Evolutionary conservation across 2,888 invertebrate genomes (phyloP).

Genomic region (Sepiola atlantica): DNA sequence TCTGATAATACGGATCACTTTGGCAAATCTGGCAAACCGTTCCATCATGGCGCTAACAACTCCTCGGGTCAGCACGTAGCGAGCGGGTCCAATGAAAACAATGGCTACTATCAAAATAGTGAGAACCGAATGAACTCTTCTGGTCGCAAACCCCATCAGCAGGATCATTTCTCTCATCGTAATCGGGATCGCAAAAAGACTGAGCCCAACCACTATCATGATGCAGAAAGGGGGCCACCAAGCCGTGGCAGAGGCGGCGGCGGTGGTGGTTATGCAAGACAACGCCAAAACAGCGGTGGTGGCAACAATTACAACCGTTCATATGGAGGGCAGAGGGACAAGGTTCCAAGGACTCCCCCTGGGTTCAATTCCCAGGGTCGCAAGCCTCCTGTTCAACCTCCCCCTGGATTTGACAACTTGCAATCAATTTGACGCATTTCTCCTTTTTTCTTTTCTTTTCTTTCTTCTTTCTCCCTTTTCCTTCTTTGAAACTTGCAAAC

Average conservation of each 20-base stretch:
- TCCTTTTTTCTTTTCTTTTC: constrained; percentile 11
- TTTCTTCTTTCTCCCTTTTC: constrained; percentile 20
- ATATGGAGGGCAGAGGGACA: neutral
- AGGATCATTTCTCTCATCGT: constrained; percentile 15
- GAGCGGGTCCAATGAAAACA: neutral
- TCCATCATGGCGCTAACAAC: neutral
- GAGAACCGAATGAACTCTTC: neutral
- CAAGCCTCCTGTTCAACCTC: constrained; percentile 32
- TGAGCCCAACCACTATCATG: neutral
- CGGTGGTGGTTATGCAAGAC: neutral
- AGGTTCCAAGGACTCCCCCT: constrained; percentile 21
- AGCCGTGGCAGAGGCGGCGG: neutral
- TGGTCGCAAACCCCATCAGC: constrained; percentile 20
- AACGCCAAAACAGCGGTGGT: neutral
- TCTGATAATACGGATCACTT: neutral
- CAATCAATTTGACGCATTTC: constrained; percentile 32
- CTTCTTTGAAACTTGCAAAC: neutral
- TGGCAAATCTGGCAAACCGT: neutral
- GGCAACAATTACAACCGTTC: constrained; percentile 32
- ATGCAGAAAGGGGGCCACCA: neutral
- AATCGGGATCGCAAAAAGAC: neutral
- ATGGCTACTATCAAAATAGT: neutral
- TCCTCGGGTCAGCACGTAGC: neutral
- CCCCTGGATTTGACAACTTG: neutral
- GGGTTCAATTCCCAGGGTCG: constrained; percentile 12